A percentile compares a stretch with the other conserved stretches of the same genome.
Evolutionary conservation across 1,140 invertebrate genomes (phyloP).

Genomic region (Bradysia coprophila): DNA sequence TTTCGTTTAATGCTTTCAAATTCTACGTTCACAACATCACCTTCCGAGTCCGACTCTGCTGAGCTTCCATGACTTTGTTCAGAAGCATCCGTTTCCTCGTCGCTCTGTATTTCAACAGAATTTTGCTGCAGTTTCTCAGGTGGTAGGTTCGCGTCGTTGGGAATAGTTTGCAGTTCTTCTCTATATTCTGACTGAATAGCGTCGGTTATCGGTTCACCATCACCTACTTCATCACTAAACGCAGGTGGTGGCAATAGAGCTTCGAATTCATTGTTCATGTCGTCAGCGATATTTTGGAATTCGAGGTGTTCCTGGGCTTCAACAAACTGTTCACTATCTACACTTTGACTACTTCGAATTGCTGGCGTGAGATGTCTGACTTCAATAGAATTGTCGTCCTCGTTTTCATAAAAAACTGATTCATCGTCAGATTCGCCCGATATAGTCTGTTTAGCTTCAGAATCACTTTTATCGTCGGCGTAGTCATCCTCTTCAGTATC

Average conservation of each 20-base stretch:
- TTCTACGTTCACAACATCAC: no score
- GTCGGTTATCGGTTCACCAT: background rate
- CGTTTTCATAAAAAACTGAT: conserved; percentile 12
- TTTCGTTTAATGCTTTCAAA: no score
- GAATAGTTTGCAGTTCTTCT: background rate
- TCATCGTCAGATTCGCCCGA: conserved; percentile 13
- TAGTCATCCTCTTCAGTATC: conserved; percentile 13
- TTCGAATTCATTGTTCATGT: no score
- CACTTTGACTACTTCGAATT: background rate
- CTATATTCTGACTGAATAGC: background rate
- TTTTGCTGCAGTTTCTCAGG: background rate
- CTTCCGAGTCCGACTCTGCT: no score
- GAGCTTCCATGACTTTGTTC: no score
- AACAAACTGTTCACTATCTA: background rate
- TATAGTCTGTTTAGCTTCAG: no score
- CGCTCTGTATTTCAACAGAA: background rate
- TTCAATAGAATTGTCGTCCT: conserved; percentile 4
- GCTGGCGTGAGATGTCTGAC: no score
- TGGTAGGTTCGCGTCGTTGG: background rate
- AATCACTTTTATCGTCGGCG: conserved; percentile 12
- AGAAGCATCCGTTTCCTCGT: background rate
- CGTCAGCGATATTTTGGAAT: no score
- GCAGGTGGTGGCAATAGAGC: no score
- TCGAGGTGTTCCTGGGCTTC: background rate
- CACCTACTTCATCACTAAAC: background rate